Evolutionary conservation across 2,888 invertebrate genomes (phyloP), one percentile per base, ranked within the genome.

Genomic region (Balanococcus diminutus): DNA sequence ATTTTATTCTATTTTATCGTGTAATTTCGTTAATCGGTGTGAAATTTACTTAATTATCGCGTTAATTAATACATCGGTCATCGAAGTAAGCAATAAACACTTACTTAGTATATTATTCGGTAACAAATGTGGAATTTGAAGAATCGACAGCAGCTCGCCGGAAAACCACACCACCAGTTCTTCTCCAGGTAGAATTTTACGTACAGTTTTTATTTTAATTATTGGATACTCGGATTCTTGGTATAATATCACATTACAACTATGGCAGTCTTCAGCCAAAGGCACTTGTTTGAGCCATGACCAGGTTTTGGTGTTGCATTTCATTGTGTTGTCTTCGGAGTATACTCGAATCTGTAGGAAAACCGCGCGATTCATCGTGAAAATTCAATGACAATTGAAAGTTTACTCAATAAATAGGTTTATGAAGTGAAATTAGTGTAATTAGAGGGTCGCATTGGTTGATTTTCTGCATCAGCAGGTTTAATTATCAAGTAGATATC

Each of bases 111-210:
- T 96, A 89, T 97, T 95, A 4, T 91, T 91, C 0, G 95, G 95
- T 19, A 94, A 93, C 14, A 96, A 90, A 89, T 95, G 95, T 0
- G 96, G 96, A 90, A 98, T 94, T 86, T 93, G 93, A 89, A 95
- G 90, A 84, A 93, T 91, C 0, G 94, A 93, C 16, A 95, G 91
- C 87, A 95, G 91, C 87, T 93, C 93, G 88, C 95, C 94, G 8
- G 94, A 94, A 90, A 96, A 96, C 97, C 98, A 98, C 88, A 96
- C 92, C 39, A 93, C 91, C 81, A 96, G 90, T 88, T 95, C 94
- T 87, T 94, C 94, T 46, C 94, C 94, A 1, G 91, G 91, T 79
- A 91, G 90, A 42, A 93, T 90, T 0, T 90, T 90, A 87, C 90
- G 90, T 9, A 91, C 91, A 0, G 91, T 90, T 89, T 91, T 91